Evolutionary conservation across 2,797 vertebrate species (phyloP), one percentile per base, ranked within the genome.

Genomic region (Apogon talboti): DNA sequence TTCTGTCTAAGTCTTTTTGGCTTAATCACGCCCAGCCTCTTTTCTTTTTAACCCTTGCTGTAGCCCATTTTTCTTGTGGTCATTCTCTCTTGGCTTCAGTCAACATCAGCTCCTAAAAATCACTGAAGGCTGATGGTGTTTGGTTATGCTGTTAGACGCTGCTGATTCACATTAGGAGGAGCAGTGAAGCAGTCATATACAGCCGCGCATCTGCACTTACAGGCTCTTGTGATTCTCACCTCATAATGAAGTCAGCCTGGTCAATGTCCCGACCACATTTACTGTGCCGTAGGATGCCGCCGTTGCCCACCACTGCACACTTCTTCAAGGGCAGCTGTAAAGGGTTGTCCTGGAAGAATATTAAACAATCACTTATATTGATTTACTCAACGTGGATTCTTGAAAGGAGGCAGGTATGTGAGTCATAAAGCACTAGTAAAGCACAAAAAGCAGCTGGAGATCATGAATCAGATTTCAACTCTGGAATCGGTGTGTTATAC

Each of bases 261-360:
- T 99, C 96, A 49, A 99, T 98, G 74, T 95, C 92, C 52, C 72
- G 90, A 58, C 98, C 98, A 14, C 98, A 99, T 87, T 93, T 84
- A 76, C 96, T 99, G 87, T 92, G 92, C 76, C 96, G 95, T 87
- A 99, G 93, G 85, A 99, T 96, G 59, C 97, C 98, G 15, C 97
- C 95, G 3, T 99, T 99, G 61, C 98, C 98, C 80, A 99, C 97
- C 86, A 99, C 97, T 0, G 96, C 95, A 4, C 98, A 99, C 86
- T 92, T 98, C 94, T 96, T 98, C 87, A 99, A 81, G 12, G 96
- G 96, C 66, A 94, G 90, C 86, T 95, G 94, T 88, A 98, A 93
- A 49, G 97, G 98, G 72, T 93, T 96, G 79, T 94, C 94, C 97
- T 99, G 92, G 35, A 30, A 57, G n/a, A 18, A 14, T 43, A 61